A percentile compares a stretch with the other conserved stretches of the same genome.
phyloP scores from a whole-genome alignment of 2,797 vertebrate species.

The Pagetopsis macropterus region DNA sequence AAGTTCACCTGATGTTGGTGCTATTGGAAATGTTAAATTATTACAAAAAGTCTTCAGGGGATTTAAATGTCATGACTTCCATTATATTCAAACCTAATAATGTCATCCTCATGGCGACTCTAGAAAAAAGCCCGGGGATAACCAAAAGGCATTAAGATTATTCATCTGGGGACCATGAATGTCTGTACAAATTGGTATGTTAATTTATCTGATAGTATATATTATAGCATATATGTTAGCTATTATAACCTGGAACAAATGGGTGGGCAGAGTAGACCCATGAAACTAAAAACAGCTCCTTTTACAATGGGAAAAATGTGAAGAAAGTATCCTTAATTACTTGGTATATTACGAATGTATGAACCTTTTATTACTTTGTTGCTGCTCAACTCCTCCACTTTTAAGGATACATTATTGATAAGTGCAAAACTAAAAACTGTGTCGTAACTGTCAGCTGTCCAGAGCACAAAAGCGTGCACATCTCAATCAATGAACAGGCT shows the following conservation, averaged over 20 bases:
- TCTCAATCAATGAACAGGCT: constrained; percentile 23
- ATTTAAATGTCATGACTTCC: neutral
- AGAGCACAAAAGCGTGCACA: constrained; percentile 12
- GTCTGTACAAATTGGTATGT: neutral
- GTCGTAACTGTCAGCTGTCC: constrained; percentile 30
- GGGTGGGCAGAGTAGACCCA: neutral
- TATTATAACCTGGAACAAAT: neutral
- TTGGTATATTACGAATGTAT: neutral
- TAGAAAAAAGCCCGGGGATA: neutral
- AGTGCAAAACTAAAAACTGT: constrained; percentile 13
- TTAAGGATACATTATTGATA: neutral
- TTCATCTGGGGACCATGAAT: neutral
- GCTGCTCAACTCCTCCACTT: constrained; percentile 23
- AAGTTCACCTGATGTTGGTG: neutral
- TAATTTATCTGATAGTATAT: neutral
- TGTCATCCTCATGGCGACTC: neutral
- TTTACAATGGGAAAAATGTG: neutral
- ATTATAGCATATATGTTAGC: too few species aligned
- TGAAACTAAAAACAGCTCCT: neutral
- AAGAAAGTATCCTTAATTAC: neutral
- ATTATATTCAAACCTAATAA: neutral
- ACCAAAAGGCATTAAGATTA: neutral
- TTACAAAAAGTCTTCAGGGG: neutral
- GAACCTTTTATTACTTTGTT: constrained; percentile 5
- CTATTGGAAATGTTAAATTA: neutral